These are phyloP conservation scores for Hozukius guyotensis DNA, from an alignment of 2,797 vertebrate genomes.

Conservation along the genomic window DNA sequence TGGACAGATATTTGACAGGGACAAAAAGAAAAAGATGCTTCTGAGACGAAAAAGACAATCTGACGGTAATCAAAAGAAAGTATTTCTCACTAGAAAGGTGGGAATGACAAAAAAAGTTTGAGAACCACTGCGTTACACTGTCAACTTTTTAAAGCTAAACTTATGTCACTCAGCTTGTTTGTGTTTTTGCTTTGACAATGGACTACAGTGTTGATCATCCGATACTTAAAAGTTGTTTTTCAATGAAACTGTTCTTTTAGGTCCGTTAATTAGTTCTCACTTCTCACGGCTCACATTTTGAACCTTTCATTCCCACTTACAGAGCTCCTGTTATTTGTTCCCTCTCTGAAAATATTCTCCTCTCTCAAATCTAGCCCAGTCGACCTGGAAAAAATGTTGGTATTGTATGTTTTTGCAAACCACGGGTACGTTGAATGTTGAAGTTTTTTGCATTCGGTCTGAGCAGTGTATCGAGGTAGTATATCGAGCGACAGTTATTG, in stretches of 20 bases:
- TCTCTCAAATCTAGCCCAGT: not conserved
- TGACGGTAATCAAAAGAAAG: too few relatives aligned
- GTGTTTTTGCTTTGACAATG: not conserved
- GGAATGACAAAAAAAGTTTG: too few relatives aligned
- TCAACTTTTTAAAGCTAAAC: not conserved
- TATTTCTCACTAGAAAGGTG: fast-evolving
- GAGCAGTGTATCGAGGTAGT: too few relatives aligned
- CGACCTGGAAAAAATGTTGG: not conserved
- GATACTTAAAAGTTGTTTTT: not conserved
- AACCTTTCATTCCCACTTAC: not conserved
- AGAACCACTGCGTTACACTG: not conserved
- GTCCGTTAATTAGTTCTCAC: not conserved
- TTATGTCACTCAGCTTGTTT: too few relatives aligned
- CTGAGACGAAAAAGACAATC: too few relatives aligned
- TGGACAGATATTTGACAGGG: too few relatives aligned
- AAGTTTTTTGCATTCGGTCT: too few relatives aligned
- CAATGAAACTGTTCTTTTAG: not conserved
- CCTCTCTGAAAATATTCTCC: not conserved
- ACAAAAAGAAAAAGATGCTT: too few relatives aligned
- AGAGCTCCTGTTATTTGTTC: not conserved
- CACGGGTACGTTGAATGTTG: too few relatives aligned
- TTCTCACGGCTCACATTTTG: not conserved
- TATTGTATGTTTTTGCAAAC: too few relatives aligned
- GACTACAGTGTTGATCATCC: not conserved
- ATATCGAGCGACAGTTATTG: too few relatives aligned